phyloP scores from a whole-genome alignment of 2,888 invertebrate species.

The Iselma pallidipennis region DNA sequence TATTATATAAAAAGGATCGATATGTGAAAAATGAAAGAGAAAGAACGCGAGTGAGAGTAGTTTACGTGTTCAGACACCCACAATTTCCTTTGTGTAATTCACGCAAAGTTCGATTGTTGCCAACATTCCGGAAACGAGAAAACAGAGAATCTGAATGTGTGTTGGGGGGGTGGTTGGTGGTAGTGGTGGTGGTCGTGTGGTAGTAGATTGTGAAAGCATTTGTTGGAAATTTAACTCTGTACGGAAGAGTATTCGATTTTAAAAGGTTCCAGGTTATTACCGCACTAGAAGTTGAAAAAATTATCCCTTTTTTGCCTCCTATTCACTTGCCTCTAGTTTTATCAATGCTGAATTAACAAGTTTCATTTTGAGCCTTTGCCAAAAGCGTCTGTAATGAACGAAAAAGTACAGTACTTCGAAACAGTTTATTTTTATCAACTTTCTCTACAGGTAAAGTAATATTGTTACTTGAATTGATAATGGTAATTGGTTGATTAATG shows the following conservation, averaged over 20 bases:
- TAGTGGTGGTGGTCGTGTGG: neutral
- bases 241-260: neutral
- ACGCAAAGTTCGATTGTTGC: slow-evolving; percentile 3
- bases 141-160: neutral
- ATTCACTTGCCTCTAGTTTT: neutral
- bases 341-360: neutral
- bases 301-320: neutral
- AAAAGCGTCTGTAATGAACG: neutral
- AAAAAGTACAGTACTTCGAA: neutral
- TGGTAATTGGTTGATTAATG: too few relatives aligned
- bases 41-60: neutral
- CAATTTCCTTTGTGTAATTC: slow-evolving; percentile 3
- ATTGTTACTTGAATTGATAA: too few relatives aligned
- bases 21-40: neutral
- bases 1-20: neutral
- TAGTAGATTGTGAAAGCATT: neutral
- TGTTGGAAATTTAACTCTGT: neutral
- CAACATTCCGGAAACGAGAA: slow-evolving; percentile 3
- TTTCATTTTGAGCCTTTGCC: neutral
- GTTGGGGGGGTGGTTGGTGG: neutral
- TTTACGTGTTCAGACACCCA: neutral
- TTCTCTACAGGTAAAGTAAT: too few relatives aligned
- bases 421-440: too few relatives aligned
- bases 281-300: neutral
- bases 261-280: neutral